A percentile compares a stretch with the other conserved stretches of the same genome.
These are phyloP conservation scores for Prionailurus viverrinus DNA, from an alignment of 2,113 vertebrate genomes.

Conservation along the genomic window DNA sequence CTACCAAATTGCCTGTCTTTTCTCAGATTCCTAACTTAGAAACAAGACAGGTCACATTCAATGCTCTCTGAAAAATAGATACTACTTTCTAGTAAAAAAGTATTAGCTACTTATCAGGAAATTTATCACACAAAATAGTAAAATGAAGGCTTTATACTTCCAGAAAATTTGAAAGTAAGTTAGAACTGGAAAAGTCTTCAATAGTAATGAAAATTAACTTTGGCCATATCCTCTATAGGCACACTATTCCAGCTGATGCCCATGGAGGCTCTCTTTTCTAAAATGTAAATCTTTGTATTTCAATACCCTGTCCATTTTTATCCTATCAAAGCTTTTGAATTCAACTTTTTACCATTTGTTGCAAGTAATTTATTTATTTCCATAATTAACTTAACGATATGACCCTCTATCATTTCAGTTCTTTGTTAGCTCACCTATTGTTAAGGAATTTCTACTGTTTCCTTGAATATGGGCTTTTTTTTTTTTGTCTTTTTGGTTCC, in stretches of 20 bases:
- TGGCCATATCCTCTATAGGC: neutral
- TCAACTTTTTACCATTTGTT: neutral
- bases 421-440: neutral
- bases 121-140: neutral
- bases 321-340: neutral
- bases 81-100: neutral
- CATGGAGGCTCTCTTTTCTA: neutral
- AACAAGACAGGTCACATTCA: neutral
- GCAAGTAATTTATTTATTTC: neutral
- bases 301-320: neutral
- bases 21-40: neutral
- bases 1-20: neutral
- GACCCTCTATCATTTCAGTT: neutral
- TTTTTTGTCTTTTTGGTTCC: neutral
- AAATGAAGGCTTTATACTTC: conserved; percentile 3
- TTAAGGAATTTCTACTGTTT: neutral
- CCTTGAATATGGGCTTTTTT: neutral
- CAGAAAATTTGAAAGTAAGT: conserved; percentile 22
- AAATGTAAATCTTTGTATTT: conserved; percentile 9
- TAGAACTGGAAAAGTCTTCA: neutral
- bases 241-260: neutral
- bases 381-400: neutral
- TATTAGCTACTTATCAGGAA: neutral
- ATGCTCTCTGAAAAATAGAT: neutral
- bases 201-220: conserved; percentile 11